Evolutionary conservation across 1,140 invertebrate genomes (phyloP), one percentile per base, ranked within the genome.

Genomic region (Caenorhabditis brenneri): DNA sequence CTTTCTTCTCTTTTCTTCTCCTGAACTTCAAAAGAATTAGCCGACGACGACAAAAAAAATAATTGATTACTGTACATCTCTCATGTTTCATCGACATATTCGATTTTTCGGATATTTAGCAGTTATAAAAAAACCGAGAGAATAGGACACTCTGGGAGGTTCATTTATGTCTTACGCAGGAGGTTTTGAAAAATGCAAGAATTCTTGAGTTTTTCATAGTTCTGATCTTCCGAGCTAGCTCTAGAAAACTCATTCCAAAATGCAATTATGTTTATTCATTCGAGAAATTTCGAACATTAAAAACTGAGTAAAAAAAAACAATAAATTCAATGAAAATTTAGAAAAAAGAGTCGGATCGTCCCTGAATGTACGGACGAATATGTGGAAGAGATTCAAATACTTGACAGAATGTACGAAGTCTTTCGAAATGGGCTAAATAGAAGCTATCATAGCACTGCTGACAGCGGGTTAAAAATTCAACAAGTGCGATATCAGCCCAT

Each of bases 401-500:
- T 22, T 48, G 69, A 29, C 82, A 83, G 49, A 74, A 74, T 9
- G 65, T 74, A 4, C 65, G 65, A 24, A 74, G 65, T 31, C 36
- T 74, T 46, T 74, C 65, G 49, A 83, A 83, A 27, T 83, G 82
- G 33, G 82, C 82, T 4, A 83, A 29, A 53, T 65, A 83, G 53
- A 83, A 83, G 22, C 69, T 79, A 69, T 83, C 82, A 31, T 83
- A 83, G 51, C 69, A 79, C n/a, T 65, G 58, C 42, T 80, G 82
- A 31, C 69, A 83, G 12, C 82, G 48, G 19, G 82, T 83, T 15
- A 83, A 31, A n/a, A 69, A 49, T 46, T 83, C 82, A 27, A 83
- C 22, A 15, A 83, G 39, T 33, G 82, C 82, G 22, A 83, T 83
- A 58, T 83, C 82, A 27, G 82, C 82, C 82, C 82, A 83, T 36